These are phyloP conservation scores for Cervus canadensis DNA, from an alignment of 2,113 vertebrate species.

Conservation along the genomic window DNA sequence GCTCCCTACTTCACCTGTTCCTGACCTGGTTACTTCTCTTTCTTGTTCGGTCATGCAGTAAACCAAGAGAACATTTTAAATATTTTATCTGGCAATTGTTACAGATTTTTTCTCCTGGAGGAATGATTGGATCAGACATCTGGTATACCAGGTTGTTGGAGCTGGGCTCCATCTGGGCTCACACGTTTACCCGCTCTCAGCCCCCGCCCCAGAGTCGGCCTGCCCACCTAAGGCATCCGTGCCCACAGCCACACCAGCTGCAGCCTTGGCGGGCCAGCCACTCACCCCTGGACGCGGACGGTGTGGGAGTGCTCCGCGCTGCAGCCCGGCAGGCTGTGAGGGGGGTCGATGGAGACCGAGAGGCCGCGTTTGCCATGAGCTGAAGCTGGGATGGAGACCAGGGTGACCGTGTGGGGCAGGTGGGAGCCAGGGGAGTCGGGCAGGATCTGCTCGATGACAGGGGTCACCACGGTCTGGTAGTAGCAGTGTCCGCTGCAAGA, in stretches of 20 bases:
- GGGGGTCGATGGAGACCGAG: conserved; percentile 92
- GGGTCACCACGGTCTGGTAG: conserved; percentile 95
- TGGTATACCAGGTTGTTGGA: background rate
- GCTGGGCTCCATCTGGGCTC: background rate
- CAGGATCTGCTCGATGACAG: conserved; percentile 88
- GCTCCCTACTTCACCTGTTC: background rate
- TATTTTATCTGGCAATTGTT: background rate
- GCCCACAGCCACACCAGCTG: background rate
- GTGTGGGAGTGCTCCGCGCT: conserved; percentile 87
- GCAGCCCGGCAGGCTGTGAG: conserved; percentile 81
- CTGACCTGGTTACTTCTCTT: background rate
- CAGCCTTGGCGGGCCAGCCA: background rate
- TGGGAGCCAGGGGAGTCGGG: conserved; percentile 89
- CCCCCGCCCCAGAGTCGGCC: background rate
- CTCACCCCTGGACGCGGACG: conserved; percentile 94
- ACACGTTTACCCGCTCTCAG: background rate
- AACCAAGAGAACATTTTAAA: background rate
- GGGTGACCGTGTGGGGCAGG: conserved; percentile 97
- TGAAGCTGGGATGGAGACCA: conserved; percentile 94
- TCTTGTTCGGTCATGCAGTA: background rate
- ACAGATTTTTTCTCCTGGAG: background rate
- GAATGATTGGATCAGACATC: background rate
- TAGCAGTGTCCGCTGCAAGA: conserved; percentile 92
- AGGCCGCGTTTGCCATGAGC: conserved; percentile 91
- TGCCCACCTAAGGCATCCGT: background rate